Percentiles rank a stretch among this genome's conserved stretches.
Evolutionary conservation across 2,113 vertebrate species (phyloP).

Genomic region (Pachypanchax playfairii): DNA sequence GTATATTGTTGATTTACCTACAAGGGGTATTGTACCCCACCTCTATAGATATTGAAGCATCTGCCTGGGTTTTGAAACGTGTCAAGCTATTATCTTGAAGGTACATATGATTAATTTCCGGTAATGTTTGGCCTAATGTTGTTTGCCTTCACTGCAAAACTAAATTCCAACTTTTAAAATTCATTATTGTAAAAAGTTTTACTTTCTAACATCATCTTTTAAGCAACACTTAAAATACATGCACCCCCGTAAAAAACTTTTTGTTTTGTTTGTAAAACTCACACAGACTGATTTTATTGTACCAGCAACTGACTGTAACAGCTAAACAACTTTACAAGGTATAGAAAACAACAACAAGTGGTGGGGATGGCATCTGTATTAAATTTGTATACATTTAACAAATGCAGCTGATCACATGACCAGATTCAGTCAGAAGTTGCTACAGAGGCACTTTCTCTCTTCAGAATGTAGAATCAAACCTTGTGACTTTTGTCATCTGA

Average conservation of each 20-base stretch:
- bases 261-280: slow-evolving; percentile 11
- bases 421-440: slow-evolving; percentile 17
- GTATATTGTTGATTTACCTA: background rate
- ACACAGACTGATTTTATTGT: slow-evolving; percentile 17
- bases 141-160: background rate
- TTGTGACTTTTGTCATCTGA: slow-evolving; percentile 58
- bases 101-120: slow-evolving; percentile 1
- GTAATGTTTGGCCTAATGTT: background rate
- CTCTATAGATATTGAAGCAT: background rate
- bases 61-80: background rate
- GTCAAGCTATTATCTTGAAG: slow-evolving; percentile 1
- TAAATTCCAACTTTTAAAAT: too few species aligned
- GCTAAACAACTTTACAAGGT: too few species aligned
- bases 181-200: too few species aligned
- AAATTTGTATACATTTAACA: too few species aligned
- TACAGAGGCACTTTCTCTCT: background rate
- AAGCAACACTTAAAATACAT: background rate
- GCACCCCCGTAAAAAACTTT: too few species aligned
- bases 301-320: background rate
- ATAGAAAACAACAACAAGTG: too few species aligned
- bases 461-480: slow-evolving; percentile 8
- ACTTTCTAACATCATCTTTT: slow-evolving; percentile 1
- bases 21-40: background rate
- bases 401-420: slow-evolving; percentile 16
- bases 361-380: too few species aligned